Evolutionary conservation across 1,140 invertebrate genomes (phyloP).

Genomic region (Drosophila biarmipes): DNA sequence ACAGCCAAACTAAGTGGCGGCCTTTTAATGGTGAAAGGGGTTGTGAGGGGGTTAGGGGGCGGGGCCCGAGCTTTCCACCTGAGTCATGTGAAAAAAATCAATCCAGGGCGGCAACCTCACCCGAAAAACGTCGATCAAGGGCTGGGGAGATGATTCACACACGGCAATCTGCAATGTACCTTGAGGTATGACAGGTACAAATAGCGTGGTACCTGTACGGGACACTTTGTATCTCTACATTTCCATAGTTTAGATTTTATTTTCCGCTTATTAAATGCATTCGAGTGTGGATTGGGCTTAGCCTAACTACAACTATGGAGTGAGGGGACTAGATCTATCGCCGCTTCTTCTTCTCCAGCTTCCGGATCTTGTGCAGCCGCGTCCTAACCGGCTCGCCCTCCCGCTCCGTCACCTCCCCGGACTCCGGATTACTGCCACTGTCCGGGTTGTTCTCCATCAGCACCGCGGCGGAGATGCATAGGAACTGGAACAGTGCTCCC

Average conservation of each 20-base stretch:
- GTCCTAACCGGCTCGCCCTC: constrained; percentile 43
- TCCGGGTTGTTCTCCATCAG: constrained; percentile 55
- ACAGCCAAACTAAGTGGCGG: constrained; percentile 71
- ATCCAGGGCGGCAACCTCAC: constrained; percentile 32
- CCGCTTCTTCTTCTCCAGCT: constrained; percentile 79
- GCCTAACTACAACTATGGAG: constrained; percentile 6
- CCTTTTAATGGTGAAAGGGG: constrained; percentile 2
- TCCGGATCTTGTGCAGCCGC: constrained; percentile 76
- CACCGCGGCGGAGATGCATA: constrained; percentile 70
- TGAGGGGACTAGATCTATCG: constrained; percentile 52
- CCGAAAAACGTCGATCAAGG: constrained; percentile 12
- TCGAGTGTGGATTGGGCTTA: constrained; percentile 18
- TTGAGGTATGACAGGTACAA: not conserved
- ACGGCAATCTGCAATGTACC: not conserved
- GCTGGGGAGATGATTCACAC: constrained; percentile 5
- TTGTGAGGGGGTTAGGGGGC: constrained; percentile 9
- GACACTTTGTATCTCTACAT: too few species aligned
- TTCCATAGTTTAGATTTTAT: constrained; percentile 1
- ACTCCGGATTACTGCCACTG: constrained; percentile 30
- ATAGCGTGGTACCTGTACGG: too few species aligned
- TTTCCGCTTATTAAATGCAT: constrained; percentile 42
- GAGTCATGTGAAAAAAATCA: constrained; percentile 63
- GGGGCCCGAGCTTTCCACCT: constrained; percentile 50
- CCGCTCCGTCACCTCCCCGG: constrained; percentile 40
- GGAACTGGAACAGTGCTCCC: constrained; percentile 75